Evolutionary conservation across 2,888 invertebrate genomes (phyloP), one percentile per base, ranked within the genome.

Genomic region (Anodontia alba): DNA sequence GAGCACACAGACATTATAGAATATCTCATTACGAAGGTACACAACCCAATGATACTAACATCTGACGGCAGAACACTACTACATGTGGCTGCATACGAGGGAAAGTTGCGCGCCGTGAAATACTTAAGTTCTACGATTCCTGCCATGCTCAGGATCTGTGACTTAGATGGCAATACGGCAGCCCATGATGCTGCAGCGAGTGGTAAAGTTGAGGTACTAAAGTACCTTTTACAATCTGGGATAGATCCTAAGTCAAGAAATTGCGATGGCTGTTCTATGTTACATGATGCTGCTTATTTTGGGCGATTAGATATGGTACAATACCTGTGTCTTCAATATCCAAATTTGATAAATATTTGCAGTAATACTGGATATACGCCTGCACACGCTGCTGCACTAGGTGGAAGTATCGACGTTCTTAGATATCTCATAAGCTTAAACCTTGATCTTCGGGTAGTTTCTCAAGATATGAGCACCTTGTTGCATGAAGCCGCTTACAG

Each of bases 141-240:
- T 26, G 33, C 80, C 15, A 23, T 84, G 20, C 23, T 71, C 17
- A 71, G 69, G 31, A 42, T 67, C 33, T 74, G 72, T 26, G 86
- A 86, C 49, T 43, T 51, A n/a, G 84, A 84, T 46, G 84, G 84
- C 5, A 82, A 86, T 62, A 82, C 86, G 0, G 78, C 71, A 0
- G 83, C 79, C 8, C 86, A 86, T 62, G 82, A 84, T 73, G 86
- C 83, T 20, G 67, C 82, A n/a, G 86, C 86, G 0, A 80, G 86
- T 68, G 86, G 86, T 0, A 78, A 82, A 15, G 74, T 84, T 20
- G 38, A 70, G 0, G 76, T 81, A 8, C 36, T 86, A 7, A 17
- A 69, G 15, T 82, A 72, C 62, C 76, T 86, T 0, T 26, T 76
- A 38, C 62, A 75, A 33, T 43, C 71, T 15, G 75, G 77, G 26